These are phyloP conservation scores for Charaxes varanes DNA, from an alignment of 1,140 invertebrate species.

Conservation along the genomic window DNA sequence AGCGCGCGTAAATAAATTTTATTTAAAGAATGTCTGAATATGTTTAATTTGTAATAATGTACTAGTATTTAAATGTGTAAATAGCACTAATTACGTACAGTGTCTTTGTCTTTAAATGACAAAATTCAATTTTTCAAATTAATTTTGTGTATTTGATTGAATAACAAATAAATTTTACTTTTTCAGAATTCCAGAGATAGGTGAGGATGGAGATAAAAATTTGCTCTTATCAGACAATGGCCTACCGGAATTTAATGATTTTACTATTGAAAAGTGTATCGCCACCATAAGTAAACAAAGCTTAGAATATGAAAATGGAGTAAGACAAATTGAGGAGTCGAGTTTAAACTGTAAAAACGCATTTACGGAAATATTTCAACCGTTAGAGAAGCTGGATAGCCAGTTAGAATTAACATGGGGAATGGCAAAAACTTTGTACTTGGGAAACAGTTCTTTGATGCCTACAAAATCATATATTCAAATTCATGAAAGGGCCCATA, in stretches of 20 bases:
- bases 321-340: slow-evolving; percentile 78
- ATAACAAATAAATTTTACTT: slow-evolving; percentile 8
- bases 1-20: too few species aligned
- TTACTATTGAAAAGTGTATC: slow-evolving; percentile 88
- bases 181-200: slow-evolving; percentile 92
- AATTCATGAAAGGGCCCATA: slow-evolving; percentile 82
- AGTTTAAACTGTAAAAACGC: slow-evolving; percentile 75
- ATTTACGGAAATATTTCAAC: slow-evolving; percentile 84
- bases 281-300: slow-evolving; percentile 87
- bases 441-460: slow-evolving; percentile 87
- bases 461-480: slow-evolving; percentile 83
- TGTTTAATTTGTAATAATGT: too few species aligned
- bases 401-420: slow-evolving; percentile 91
- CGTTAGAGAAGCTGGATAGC: slow-evolving; percentile 82
- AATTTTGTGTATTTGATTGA: not conserved
- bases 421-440: slow-evolving; percentile 86
- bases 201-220: slow-evolving; percentile 85
- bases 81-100: too few species aligned
- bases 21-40: too few species aligned
- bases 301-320: slow-evolving; percentile 86
- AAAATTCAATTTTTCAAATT: too few species aligned
- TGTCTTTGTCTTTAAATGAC: too few species aligned
- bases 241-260: slow-evolving; percentile 85
- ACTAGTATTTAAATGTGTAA: too few species aligned
- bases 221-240: slow-evolving; percentile 82